A percentile compares a stretch with the other conserved stretches of the same genome.
Conservation (phyloP, 2,113 vertebrate species). For the Callionymus lyra region DNA sequence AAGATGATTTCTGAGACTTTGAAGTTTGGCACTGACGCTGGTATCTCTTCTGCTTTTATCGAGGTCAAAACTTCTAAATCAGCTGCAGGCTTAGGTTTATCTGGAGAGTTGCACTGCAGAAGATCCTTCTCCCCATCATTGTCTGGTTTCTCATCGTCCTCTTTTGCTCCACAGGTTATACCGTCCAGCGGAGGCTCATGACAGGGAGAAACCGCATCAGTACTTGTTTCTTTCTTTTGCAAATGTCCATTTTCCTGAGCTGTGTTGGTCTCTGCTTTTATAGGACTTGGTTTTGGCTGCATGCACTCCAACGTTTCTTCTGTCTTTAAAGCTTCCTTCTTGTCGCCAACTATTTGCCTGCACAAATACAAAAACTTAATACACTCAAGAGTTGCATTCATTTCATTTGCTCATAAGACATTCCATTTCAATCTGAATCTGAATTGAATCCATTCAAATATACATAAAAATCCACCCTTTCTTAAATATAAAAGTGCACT, state of each 20-base stretch:
- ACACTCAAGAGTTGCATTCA: too few species aligned
- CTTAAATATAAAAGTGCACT: too few species aligned
- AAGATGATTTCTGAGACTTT: too few species aligned
- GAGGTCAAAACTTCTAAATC: too few species aligned
- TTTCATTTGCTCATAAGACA: too few species aligned
- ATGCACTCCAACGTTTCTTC: not conserved
- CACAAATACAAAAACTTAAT: conserved; percentile 7
- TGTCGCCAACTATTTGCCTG: conserved; percentile 17
- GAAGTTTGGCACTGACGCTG: too few species aligned
- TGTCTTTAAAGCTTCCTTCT: not conserved
- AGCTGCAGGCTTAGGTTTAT: too few species aligned
- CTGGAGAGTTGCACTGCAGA: conserved; percentile 5
- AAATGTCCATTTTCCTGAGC: conserved; percentile 38
- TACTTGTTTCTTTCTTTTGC: conserved; percentile 9
- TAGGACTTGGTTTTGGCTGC: conserved; percentile 9
- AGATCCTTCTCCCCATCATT: not conserved
- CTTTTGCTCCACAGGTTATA: conserved; percentile 11
- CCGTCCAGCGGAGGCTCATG: conserved; percentile 3
- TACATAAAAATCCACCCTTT: too few species aligned
- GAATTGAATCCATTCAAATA: too few species aligned
- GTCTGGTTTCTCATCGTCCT: not conserved
- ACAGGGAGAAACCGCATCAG: conserved; percentile 1
- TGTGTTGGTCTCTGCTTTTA: conserved; percentile 6
- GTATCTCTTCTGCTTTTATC: too few species aligned
- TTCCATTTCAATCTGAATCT: too few species aligned